Percentiles rank a stretch among this genome's conserved stretches.
These are phyloP conservation scores for Homarus americanus DNA, from an alignment of 1,140 invertebrate species.

Conservation along the genomic window DNA sequence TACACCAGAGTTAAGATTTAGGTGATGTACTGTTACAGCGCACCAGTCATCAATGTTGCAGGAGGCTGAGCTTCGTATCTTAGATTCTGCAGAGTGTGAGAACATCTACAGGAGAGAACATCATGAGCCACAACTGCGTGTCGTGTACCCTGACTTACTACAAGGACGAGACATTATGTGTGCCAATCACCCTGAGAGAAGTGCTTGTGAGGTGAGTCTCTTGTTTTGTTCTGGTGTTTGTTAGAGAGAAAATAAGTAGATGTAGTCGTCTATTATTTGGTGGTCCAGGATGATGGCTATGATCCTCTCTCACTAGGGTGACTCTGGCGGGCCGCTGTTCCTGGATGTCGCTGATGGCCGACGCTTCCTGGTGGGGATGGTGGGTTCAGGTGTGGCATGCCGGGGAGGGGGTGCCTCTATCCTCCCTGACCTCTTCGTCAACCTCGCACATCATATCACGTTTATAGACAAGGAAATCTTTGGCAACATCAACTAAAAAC, in stretches of 20 bases:
- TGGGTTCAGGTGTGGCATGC: slow-evolving; percentile 37
- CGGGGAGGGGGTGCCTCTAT: not conserved
- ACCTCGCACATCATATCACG: slow-evolving; percentile 31
- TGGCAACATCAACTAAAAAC: no score
- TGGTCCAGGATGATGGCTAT: no score
- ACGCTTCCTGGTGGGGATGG: slow-evolving; percentile 44
- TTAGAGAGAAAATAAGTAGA: no score
- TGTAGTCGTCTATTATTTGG: no score
- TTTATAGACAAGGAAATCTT: slow-evolving; percentile 59
- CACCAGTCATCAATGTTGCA: slow-evolving; percentile 16
- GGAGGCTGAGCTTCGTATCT: slow-evolving; percentile 26
- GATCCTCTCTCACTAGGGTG: not conserved
- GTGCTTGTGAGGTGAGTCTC: slow-evolving; percentile 45
- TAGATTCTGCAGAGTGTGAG: slow-evolving; percentile 15
- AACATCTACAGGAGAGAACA: slow-evolving; percentile 10
- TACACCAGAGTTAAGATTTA: no score
- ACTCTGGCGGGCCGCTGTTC: slow-evolving; percentile 45
- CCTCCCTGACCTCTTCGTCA: slow-evolving; percentile 32
- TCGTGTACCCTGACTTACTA: slow-evolving; percentile 27
- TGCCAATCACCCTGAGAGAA: slow-evolving; percentile 27
- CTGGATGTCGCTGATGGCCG: not conserved
- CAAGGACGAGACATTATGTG: slow-evolving; percentile 29
- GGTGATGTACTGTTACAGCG: not conserved
- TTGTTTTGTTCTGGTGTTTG: no score
- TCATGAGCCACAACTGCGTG: not conserved